Conservation (phyloP, 1,140 invertebrate species). For the Nasonia longicornis region DNA sequence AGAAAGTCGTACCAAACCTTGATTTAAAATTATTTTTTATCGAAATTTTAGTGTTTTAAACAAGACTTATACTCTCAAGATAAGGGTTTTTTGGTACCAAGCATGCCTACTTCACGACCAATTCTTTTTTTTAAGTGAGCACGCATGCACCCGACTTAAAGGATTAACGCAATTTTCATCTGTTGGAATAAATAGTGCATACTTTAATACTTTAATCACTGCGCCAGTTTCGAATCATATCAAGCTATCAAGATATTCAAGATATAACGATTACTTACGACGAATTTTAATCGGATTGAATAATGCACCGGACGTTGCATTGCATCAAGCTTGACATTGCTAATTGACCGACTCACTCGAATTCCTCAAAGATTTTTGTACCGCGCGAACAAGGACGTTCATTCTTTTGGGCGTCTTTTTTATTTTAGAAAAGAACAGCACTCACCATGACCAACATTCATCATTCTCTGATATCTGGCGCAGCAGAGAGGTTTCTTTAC, state of each 20-base stretch:
- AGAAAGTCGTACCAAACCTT: no score
- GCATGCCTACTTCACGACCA: no score
- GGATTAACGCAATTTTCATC: neutral
- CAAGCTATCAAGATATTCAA: neutral
- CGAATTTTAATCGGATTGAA: neutral
- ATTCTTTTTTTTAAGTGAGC: neutral
- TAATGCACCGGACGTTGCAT: slow-evolving; percentile 23
- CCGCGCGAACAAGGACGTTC: neutral
- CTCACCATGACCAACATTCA: slow-evolving; percentile 63
- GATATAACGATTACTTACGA: neutral
- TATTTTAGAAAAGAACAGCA: slow-evolving; percentile 22
- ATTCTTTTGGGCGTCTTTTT: neutral
- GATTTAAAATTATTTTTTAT: no score
- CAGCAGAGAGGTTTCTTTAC: slow-evolving; percentile 57
- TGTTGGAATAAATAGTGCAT: neutral
- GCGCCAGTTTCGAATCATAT: neutral
- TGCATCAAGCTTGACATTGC: slow-evolving; percentile 40
- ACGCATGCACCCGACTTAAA: neutral
- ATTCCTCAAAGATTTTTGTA: neutral
- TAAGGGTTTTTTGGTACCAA: no score
- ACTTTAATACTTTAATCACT: neutral
- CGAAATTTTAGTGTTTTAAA: no score
- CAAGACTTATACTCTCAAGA: no score
- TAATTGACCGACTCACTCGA: slow-evolving; percentile 31
- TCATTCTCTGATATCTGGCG: slow-evolving; percentile 61